Evolutionary conservation across 2,888 invertebrate genomes (phyloP), one percentile per base, ranked within the genome.

Genomic region (Epinotia brunnichana): DNA sequence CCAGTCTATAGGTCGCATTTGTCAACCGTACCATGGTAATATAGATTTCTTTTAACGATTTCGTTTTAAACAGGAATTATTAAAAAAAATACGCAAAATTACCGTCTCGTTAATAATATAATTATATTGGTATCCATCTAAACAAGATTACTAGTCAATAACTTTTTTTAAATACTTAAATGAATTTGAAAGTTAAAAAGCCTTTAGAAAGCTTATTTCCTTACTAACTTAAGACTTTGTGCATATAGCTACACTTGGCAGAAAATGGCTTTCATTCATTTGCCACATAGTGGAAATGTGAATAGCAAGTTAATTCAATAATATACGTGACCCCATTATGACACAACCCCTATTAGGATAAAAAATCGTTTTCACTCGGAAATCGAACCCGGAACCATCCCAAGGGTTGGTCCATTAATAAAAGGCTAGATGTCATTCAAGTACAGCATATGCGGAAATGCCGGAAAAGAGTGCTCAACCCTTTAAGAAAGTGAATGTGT

Each of bases 321-420:
- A 21, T 4, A 41, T 41, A 24, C 54, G 21, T 66, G 64, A 66
- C 59, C 13, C 70, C 53, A 64, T 66, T 64, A 64, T 59, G 24
- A n/a, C 56, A 56, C 51, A 54, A 53, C 57, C 53, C 56, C 66
- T 66, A 71, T 71, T 71, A 67, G 54, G 41, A 11, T 15, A 60
- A 71, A 61, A 71, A 71, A 67, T 67, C 54, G 60, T 61, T 67
- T 66, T 53, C 41, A 60, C 39, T 13, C 71, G 71, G 66, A 67
- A 67, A 71, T 71, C 71, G 67, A 71, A 71, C 19, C 71, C 71
- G 71, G 67, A 71, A 67, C 53, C 71, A 61, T 67, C 67, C 67
- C 41, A 15, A 71, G 44, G 71, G 61, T 44, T 59, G 24, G 10
- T 54, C 71, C 71, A 71, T 71, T 71, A 59, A 71, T 56, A 29